Evolutionary conservation across 2,797 vertebrate genomes (phyloP).

Genomic region (Malurus leucopterus): DNA sequence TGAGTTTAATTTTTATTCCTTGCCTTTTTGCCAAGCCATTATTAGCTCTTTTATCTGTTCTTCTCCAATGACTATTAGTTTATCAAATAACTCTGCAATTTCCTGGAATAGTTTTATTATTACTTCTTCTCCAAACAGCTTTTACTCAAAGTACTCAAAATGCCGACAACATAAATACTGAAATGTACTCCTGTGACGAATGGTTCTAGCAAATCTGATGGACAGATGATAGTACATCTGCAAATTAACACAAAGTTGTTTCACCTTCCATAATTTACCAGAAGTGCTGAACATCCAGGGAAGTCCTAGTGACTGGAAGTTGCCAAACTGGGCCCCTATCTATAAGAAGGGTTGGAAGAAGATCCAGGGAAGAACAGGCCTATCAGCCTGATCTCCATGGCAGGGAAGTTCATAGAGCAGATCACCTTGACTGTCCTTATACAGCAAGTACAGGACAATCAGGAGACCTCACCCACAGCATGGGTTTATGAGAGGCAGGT

Average conservation of each 20-base stretch:
- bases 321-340: background rate
- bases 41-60: background rate
- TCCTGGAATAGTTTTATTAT: background rate
- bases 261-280: background rate
- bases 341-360: background rate
- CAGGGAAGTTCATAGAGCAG: background rate
- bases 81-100: background rate
- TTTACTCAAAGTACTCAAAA: background rate
- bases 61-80: background rate
- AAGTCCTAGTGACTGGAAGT: background rate
- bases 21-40: background rate
- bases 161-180: background rate
- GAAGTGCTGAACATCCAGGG: accelerated
- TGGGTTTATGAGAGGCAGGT: background rate
- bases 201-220: background rate
- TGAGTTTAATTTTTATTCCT: background rate
- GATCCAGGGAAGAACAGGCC: background rate
- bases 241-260: background rate
- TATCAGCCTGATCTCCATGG: background rate
- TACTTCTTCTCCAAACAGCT: background rate
- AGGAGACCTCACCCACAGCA: too few species aligned
- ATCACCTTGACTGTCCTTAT: background rate
- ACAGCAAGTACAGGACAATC: background rate
- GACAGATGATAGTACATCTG: background rate
- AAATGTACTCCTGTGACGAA: background rate